These are phyloP conservation scores for Eupeodes latifasciatus DNA, from an alignment of 2,888 invertebrate genomes.

Conservation along the genomic window DNA sequence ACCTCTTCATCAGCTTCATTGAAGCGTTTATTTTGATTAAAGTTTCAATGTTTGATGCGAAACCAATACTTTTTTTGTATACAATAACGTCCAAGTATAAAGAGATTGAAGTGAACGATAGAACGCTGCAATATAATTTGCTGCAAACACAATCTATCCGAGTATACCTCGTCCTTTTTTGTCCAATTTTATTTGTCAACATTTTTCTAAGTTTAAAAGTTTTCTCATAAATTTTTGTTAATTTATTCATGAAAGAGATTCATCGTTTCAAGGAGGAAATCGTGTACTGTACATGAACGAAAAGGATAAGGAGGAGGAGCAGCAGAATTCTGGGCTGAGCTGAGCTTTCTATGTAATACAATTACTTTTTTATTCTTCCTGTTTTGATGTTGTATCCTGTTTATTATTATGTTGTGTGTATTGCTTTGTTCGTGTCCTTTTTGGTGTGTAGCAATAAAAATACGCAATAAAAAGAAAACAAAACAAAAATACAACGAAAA, in stretches of 20 bases:
- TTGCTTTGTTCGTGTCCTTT: conserved; percentile 51
- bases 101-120: too few relatives aligned
- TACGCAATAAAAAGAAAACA: neutral
- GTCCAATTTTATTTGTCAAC: conserved; percentile 34
- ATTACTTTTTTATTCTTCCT: conserved; percentile 59
- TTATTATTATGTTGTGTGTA: conserved; percentile 53
- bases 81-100: too few relatives aligned
- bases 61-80: too few relatives aligned
- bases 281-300: too few relatives aligned
- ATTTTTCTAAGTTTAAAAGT: conserved; percentile 60
- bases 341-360: conserved; percentile 2
- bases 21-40: too few relatives aligned
- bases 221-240: conserved; percentile 73
- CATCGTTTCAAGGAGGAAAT: conserved; percentile 27
- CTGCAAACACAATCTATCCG: neutral
- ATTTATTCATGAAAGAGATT: conserved; percentile 73
- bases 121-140: neutral
- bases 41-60: too few relatives aligned
- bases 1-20: too few relatives aligned
- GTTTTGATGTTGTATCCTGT: conserved; percentile 72
- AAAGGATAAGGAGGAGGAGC: conserved; percentile 30
- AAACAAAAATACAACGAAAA: neutral
- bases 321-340: conserved; percentile 31
- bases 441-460: conserved; percentile 30
- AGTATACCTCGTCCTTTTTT: neutral